Percentiles rank a stretch among this genome's conserved stretches.
Conservation (phyloP, 2,113 vertebrate genomes). For the Lepisosteus osseus region DNA sequence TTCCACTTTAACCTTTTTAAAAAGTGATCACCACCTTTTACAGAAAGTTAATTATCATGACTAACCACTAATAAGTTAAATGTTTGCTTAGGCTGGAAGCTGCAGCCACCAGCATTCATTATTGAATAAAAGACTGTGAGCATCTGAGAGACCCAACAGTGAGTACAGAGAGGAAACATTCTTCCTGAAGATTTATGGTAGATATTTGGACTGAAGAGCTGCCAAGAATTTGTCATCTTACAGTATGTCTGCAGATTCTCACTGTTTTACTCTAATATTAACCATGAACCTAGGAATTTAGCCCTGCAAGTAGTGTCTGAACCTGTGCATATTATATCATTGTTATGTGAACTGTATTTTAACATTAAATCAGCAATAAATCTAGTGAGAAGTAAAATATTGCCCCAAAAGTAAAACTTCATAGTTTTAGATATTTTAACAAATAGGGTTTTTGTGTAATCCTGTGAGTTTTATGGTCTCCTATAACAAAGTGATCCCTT, state of each 20-base stretch:
- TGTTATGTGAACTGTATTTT: too few species aligned
- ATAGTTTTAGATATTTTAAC: neutral
- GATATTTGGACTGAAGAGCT: conserved; percentile 35
- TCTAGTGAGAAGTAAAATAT: too few species aligned
- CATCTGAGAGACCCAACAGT: conserved; percentile 30
- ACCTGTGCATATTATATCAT: too few species aligned
- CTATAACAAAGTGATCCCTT: conserved; percentile 18
- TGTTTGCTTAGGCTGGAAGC: conserved; percentile 48
- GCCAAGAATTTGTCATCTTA: conserved; percentile 39
- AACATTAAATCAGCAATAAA: too few species aligned
- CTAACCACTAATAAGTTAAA: conserved; percentile 36
- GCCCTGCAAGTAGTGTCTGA: neutral
- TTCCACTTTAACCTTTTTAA: conserved; percentile 20
- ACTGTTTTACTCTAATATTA: conserved; percentile 23
- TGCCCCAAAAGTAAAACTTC: too few species aligned
- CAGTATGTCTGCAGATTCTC: conserved; percentile 34
- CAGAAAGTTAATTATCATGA: neutral
- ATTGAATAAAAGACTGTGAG: conserved; percentile 49
- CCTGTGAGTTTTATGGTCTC: conserved; percentile 7
- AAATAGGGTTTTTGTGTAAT: neutral
- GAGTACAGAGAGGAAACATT: conserved; percentile 46
- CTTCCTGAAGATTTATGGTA: conserved; percentile 53
- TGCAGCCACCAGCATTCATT: conserved; percentile 47
- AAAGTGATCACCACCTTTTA: conserved; percentile 13
- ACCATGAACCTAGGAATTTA: conserved; percentile 38